Evolutionary conservation across 2,797 vertebrate genomes (phyloP).

Genomic region (Potorous gilbertii): DNA sequence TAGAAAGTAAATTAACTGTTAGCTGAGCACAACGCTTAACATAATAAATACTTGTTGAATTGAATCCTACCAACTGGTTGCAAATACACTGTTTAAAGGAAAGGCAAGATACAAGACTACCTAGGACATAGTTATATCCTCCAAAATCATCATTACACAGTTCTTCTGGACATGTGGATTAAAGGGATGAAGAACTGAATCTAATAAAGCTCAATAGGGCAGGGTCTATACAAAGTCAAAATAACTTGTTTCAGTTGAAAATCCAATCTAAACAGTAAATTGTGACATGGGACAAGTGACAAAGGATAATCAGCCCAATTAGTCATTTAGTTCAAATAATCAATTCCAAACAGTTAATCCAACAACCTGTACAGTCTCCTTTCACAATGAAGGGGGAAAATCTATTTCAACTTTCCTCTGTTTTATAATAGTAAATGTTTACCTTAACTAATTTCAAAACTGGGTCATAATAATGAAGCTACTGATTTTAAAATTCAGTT

Average conservation of each 20-base stretch:
- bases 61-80: constrained; percentile 38
- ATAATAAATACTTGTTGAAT: neutral
- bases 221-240: neutral
- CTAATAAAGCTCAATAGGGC: neutral
- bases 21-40: neutral
- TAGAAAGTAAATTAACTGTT: neutral
- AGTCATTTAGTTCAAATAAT: neutral
- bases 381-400: neutral
- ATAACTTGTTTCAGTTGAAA: constrained; percentile 2
- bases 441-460: neutral
- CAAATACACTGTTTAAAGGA: constrained; percentile 49
- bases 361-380: neutral
- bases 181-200: constrained; percentile 43
- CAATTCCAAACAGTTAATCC: constrained; percentile 33
- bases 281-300: constrained; percentile 4
- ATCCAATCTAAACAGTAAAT: constrained; percentile 27
- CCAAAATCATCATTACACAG: constrained; percentile 41
- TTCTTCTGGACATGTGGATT: constrained; percentile 28
- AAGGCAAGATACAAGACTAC: constrained; percentile 34
- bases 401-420: constrained; percentile 40
- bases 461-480: neutral
- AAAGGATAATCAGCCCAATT: neutral
- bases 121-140: constrained; percentile 42
- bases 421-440: neutral
- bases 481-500: constrained; percentile 30